Conservation (phyloP, 2,888 invertebrate species). For the Rutpela maculata region DNA sequence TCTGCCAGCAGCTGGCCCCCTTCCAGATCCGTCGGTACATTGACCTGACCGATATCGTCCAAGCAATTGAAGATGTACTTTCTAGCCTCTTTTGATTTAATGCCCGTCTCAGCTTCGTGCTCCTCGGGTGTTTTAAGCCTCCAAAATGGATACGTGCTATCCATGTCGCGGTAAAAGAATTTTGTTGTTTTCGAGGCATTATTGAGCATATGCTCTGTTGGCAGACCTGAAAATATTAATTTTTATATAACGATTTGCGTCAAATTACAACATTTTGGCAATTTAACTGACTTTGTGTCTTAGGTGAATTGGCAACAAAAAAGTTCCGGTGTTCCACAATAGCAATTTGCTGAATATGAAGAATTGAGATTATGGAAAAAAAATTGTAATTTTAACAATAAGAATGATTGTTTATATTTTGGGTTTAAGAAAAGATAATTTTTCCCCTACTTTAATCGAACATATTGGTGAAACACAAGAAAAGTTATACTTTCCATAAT, state of each 20-base stretch:
- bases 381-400: no score
- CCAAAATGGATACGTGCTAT: constrained; percentile 93
- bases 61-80: constrained; percentile 99
- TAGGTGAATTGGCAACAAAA: no score
- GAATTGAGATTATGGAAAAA: no score
- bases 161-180: constrained; percentile 97
- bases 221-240: constrained; percentile 84
- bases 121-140: constrained; percentile 96
- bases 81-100: constrained; percentile 98
- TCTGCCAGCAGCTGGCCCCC: constrained; percentile 97
- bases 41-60: constrained; percentile 98
- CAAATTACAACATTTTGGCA: no score
- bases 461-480: no score
- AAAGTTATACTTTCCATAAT: no score
- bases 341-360: no score
- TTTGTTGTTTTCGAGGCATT: constrained; percentile 98
- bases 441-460: no score
- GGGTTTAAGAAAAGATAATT: no score
- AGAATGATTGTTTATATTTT: no score
- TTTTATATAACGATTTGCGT: not conserved
- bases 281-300: no score
- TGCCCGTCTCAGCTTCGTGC: constrained; percentile 97
- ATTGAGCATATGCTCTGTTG: constrained; percentile 97
- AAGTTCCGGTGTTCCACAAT: no score
- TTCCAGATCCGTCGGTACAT: constrained; percentile 97